Percentiles rank a stretch among this genome's conserved stretches.
phyloP scores from a whole-genome alignment of 2,113 vertebrate species.

The Scortum barcoo region DNA sequence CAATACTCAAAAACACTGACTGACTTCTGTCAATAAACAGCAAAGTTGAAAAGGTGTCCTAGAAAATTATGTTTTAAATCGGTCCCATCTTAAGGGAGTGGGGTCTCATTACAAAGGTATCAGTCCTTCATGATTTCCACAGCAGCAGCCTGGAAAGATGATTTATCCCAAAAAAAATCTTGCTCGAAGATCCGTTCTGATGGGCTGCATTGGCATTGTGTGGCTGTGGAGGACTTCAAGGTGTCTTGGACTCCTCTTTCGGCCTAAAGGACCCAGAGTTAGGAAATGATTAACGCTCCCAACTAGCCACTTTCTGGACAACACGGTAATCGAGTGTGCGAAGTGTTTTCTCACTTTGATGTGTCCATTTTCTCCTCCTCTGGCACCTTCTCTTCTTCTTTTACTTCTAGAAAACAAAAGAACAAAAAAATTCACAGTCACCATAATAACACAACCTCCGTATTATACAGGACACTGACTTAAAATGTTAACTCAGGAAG shows the following conservation, averaged over 20 bases:
- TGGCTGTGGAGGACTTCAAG: conserved; percentile 65
- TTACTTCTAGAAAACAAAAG: conserved; percentile 75
- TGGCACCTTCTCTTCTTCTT: conserved; percentile 84
- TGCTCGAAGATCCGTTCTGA: conserved; percentile 23
- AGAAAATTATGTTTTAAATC: conserved; percentile 55
- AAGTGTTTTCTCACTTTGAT: conserved; percentile 80
- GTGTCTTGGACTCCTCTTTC: conserved; percentile 86
- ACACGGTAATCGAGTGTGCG: background rate
- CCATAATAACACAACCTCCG: background rate
- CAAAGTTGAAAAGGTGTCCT: conserved; percentile 68
- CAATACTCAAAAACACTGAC: conserved; percentile 50
- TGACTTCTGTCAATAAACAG: conserved; percentile 62
- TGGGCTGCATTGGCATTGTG: conserved; percentile 38
- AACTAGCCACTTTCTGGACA: conserved; percentile 1
- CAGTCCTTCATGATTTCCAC: conserved; percentile 53
- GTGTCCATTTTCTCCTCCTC: conserved; percentile 88
- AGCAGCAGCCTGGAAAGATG: conserved; percentile 47
- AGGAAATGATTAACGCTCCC: conserved; percentile 33
- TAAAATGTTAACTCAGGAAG: background rate
- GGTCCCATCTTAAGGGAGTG: conserved; percentile 16
- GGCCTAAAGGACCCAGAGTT: conserved; percentile 75
- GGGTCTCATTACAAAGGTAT: conserved; percentile 49
- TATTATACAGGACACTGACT: background rate
- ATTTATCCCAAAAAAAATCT: conserved; percentile 24
- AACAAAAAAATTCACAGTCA: background rate